Conservation (phyloP, 2,888 invertebrate genomes). For the Saturnia pavonia region DNA sequence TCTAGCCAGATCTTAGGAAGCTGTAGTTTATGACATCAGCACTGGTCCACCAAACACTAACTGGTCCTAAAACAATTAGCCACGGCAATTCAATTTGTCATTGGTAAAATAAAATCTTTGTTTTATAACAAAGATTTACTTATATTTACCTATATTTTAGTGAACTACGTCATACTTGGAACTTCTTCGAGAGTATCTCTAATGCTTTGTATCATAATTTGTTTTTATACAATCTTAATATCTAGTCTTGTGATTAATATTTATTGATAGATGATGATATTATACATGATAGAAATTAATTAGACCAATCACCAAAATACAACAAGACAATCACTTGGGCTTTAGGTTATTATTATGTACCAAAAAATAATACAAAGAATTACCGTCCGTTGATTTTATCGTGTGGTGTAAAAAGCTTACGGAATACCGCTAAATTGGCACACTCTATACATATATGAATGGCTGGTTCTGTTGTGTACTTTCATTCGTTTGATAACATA, state of each 20-base stretch:
- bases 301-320: no score
- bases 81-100: no score
- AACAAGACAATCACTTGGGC: no score
- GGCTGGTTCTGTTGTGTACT: conserved; percentile 7
- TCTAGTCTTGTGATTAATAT: not conserved
- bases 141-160: not conserved
- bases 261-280: not conserved
- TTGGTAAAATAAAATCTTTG: no score
- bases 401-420: conserved; percentile 8
- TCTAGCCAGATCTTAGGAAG: no score
- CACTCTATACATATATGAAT: not conserved
- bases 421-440: conserved; percentile 13
- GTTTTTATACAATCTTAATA: not conserved
- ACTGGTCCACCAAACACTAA: no score
- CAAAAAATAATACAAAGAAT: not conserved
- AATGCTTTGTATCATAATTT: not conserved
- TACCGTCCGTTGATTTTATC: not conserved
- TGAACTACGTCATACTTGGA: not conserved
- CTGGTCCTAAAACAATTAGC: no score
- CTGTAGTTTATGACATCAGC: no score
- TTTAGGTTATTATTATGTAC: not conserved
- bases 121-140: not conserved
- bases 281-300: no score
- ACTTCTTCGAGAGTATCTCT: not conserved
- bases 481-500: not conserved